phyloP scores from a whole-genome alignment of 1,140 invertebrate genomes.

The Trachelipus rathkii region DNA sequence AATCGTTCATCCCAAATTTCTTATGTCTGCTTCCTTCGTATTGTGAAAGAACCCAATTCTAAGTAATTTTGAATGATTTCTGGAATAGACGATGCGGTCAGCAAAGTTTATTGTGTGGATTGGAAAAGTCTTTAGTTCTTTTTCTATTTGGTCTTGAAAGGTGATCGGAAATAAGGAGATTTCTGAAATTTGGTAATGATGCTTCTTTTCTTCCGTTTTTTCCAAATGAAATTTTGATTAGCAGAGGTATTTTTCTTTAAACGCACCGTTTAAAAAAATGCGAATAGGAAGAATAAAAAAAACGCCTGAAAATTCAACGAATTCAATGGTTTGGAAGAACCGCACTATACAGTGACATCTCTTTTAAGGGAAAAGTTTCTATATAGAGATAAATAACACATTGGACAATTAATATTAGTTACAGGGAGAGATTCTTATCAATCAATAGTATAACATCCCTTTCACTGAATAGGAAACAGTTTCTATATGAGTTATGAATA shows the following conservation, averaged over 20 bases:
- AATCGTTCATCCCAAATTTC: background rate
- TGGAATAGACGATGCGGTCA: background rate
- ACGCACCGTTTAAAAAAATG: background rate
- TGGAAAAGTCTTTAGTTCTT: background rate
- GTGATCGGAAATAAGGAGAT: background rate
- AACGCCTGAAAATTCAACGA: background rate
- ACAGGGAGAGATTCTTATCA: background rate
- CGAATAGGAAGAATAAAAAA: background rate
- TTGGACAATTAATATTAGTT: background rate
- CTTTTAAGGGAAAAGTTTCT: constrained; percentile 4
- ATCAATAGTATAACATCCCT: background rate
- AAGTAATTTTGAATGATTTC: background rate
- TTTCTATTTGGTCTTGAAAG: background rate
- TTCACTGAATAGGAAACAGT: background rate
- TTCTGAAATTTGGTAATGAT: background rate
- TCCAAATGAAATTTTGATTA: constrained; percentile 2
- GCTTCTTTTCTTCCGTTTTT: background rate
- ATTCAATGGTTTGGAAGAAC: constrained; percentile 1
- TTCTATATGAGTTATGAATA: constrained; percentile 3
- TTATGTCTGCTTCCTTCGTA: background rate
- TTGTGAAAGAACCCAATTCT: background rate
- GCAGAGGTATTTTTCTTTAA: background rate
- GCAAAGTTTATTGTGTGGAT: background rate
- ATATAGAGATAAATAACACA: background rate
- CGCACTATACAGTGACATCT: background rate